Percentiles rank a stretch among this genome's conserved stretches.
These are phyloP conservation scores for Arctopsyche grandis DNA, from an alignment of 1,140 invertebrate species.

Conservation along the genomic window DNA sequence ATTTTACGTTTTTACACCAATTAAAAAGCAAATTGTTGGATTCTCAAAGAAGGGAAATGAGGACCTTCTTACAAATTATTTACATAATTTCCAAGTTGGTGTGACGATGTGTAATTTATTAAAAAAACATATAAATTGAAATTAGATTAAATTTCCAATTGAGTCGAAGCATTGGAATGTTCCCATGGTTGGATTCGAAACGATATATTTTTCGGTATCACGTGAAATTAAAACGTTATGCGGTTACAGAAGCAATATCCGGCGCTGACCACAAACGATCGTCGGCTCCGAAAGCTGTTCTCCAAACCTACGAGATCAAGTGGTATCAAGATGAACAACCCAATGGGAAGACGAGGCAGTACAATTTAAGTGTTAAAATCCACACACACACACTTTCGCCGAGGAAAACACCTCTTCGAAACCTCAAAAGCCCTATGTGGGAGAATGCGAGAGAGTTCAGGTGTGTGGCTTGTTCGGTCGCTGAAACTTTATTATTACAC, in stretches of 20 bases:
- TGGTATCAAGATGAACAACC: no score
- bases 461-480: neutral
- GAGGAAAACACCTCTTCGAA: neutral
- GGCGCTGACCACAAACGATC: constrained; percentile 47
- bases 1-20: no score
- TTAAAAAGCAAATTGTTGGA: no score
- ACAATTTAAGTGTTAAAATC: neutral
- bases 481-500: neutral
- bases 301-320: neutral
- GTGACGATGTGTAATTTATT: no score
- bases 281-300: neutral
- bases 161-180: neutral
- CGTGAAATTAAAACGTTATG: constrained; percentile 38
- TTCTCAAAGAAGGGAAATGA: no score
- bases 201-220: constrained; percentile 35
- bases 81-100: no score
- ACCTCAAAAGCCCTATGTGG: neutral
- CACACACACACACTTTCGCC: neutral
- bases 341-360: no score
- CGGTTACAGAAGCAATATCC: constrained; percentile 54
- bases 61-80: no score
- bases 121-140: no score
- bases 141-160: no score
- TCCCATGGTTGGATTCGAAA: constrained; percentile 29
- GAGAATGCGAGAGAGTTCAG: constrained; percentile 3